Evolutionary conservation across 2,113 vertebrate genomes (phyloP).

Genomic region (Guaruba guarouba): DNA sequence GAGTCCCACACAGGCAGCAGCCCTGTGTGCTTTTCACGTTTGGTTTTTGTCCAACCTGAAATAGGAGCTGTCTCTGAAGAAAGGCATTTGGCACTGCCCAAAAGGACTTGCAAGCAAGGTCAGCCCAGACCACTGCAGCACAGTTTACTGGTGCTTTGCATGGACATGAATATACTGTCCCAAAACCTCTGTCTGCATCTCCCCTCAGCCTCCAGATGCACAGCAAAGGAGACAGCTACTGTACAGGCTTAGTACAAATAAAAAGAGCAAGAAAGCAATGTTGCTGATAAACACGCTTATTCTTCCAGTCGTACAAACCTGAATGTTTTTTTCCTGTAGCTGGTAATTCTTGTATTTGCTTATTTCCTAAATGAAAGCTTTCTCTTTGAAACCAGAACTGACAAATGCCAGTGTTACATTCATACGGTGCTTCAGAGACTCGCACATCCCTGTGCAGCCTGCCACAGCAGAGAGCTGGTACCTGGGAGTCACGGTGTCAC

Average conservation of each 20-base stretch:
- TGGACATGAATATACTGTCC: background rate
- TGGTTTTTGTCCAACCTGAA: background rate
- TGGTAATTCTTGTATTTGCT: background rate
- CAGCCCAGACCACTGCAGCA: rapidly evolving
- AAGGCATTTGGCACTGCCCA: background rate
- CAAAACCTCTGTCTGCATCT: background rate
- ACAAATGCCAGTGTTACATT: background rate
- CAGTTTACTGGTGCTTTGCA: background rate
- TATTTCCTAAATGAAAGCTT: background rate
- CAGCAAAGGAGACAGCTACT: background rate
- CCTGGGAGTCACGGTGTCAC: background rate
- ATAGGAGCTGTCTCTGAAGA: background rate
- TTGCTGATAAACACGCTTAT: background rate
- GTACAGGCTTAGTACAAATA: background rate
- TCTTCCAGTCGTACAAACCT: background rate
- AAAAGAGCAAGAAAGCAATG: background rate
- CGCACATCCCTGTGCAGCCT: background rate
- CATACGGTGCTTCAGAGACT: background rate
- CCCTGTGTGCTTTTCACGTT: background rate
- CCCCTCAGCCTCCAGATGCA: background rate
- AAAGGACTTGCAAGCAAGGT: background rate
- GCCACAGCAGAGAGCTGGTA: background rate
- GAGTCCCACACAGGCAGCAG: background rate
- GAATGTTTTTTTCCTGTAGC: background rate
- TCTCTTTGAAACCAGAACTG: background rate